Evolutionary conservation across 2,113 vertebrate genomes (phyloP), one percentile per base, ranked within the genome.

Genomic region (Melanerpes formicivorus): DNA sequence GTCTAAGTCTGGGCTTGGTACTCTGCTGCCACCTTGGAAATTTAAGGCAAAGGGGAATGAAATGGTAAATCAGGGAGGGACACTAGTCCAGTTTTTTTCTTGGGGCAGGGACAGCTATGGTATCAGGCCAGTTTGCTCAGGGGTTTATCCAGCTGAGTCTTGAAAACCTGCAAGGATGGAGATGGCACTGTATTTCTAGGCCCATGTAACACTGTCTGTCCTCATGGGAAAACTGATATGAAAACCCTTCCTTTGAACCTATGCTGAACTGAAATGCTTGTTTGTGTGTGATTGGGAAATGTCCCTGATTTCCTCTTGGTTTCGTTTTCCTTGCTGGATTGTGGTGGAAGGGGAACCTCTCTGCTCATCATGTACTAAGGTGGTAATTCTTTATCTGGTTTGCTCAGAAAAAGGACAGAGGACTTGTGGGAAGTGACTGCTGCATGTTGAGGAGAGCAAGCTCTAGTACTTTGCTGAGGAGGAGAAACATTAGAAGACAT

Each of bases 401-500:
- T 84, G 62, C 60, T 48, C 29, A 70, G 69, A 82, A 69, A 58
- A 3, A 37, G 50, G 32, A 37, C 18, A 14, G 48, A 52, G 37
- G 14, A 52, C 4, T 18, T 8, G 1, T 18, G 29, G 27, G 40
- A 84, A 71, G 58, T 37, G 46, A 26, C 40, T 65, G 32, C 27
- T 2, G 1, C 3, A 1, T 2, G 2, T 16, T 34, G 17, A 1
- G 10, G 15, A 19, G 10, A n/a, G 22, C 26, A 16, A 18, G 3
- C 19, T 2, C 7, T 54, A 14, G 15, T 70, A 6, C 32, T 82
- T 32, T 75, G 22, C 63, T 1, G 2, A 86, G 69, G 26, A 75
- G 29, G 6, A 70, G 10, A 44, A 77, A 37, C 32, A 17, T 46
- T 71, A 62, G 19, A 75, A 46, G 18, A 62, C 55, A 63, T 1